These are phyloP conservation scores for Xylocopa sonorina DNA, from an alignment of 1,140 invertebrate genomes.

Conservation along the genomic window DNA sequence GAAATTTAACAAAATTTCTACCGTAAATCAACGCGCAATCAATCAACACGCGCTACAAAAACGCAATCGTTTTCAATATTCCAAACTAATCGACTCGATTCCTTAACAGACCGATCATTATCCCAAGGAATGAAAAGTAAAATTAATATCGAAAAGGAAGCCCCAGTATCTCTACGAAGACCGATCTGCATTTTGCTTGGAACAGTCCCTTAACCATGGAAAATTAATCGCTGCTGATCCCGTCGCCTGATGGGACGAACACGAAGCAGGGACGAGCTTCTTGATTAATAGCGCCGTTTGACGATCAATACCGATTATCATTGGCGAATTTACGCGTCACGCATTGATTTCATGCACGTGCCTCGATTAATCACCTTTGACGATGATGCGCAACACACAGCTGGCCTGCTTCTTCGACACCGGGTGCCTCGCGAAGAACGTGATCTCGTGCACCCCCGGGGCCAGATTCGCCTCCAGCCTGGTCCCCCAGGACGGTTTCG, in stretches of 20 bases:
- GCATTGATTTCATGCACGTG: conserved; percentile 47
- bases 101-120: too few species aligned
- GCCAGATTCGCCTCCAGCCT: conserved; percentile 79
- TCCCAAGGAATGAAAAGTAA: not conserved
- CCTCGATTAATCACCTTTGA: conserved; percentile 74
- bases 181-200: not conserved
- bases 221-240: conserved; percentile 32
- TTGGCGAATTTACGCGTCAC: conserved; percentile 26
- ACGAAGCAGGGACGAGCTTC: not conserved
- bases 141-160: not conserved
- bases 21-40: too few species aligned
- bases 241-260: not conserved
- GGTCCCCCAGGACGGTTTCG: conserved; percentile 80
- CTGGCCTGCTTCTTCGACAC: conserved; percentile 80
- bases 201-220: not conserved
- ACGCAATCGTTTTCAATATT: too few species aligned
- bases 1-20: too few species aligned
- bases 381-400: conserved; percentile 76
- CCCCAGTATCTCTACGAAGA: not conserved
- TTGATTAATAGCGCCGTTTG: conserved; percentile 27
- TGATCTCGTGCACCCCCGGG: conserved; percentile 76
- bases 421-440: conserved; percentile 79
- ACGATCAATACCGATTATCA: conserved; percentile 40
- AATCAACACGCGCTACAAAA: too few species aligned
- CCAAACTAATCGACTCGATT: too few species aligned